phyloP scores from a whole-genome alignment of 23 tunicate genomes.

The Diplosoma virens region DNA sequence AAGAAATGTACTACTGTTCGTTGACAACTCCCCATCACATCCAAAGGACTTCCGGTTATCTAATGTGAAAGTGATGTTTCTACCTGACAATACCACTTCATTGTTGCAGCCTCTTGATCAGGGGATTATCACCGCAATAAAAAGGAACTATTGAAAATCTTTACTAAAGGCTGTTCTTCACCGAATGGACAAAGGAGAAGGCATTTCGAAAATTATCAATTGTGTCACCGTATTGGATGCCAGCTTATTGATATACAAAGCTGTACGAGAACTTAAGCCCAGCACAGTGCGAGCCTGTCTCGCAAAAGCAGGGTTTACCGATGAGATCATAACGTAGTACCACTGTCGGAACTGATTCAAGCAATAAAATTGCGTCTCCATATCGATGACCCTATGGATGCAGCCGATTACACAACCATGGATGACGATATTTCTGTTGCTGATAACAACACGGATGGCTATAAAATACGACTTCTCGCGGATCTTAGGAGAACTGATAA shows the following conservation, averaged over 20 bases:
- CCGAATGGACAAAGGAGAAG: slow-evolving; percentile 2
- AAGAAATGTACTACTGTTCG: neutral
- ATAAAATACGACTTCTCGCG: neutral
- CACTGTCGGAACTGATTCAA: slow-evolving; percentile 22
- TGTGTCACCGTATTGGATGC: slow-evolving; percentile 9
- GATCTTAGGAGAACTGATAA: slow-evolving; percentile 16
- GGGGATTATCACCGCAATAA: neutral
- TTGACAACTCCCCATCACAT: neutral
- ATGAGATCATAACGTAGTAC: neutral
- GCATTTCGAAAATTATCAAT: no score
- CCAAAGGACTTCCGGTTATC: neutral
- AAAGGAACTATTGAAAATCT: neutral
- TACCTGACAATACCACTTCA: neutral
- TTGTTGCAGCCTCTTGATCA: neutral
- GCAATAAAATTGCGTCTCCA: neutral
- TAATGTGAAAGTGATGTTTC: neutral
- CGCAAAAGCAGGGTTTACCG: neutral
- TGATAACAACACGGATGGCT: slow-evolving; percentile 1
- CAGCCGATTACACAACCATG: slow-evolving; percentile 11
- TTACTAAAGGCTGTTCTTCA: neutral
- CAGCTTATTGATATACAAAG: neutral
- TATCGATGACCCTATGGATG: slow-evolving; percentile 13
- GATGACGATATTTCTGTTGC: slow-evolving; percentile 11
- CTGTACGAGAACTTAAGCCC: slow-evolving; percentile 8
- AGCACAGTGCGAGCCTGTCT: slow-evolving; percentile 5